A percentile compares a stretch with the other conserved stretches of the same genome.
phyloP scores from a whole-genome alignment of 2,797 vertebrate genomes.

The Remorina albescens region DNA sequence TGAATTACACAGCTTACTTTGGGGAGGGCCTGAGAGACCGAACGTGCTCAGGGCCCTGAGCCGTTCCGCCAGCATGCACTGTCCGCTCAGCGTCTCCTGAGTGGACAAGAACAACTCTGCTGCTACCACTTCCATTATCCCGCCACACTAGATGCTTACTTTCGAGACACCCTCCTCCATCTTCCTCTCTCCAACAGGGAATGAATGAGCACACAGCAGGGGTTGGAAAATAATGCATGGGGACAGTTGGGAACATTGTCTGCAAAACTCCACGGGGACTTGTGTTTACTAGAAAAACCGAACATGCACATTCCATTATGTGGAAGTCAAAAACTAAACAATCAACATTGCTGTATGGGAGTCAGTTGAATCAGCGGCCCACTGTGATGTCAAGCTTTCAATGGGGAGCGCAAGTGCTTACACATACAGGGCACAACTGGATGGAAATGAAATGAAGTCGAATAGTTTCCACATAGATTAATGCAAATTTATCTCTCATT shows the following conservation, averaged over 20 bases:
- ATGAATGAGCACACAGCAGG: slow-evolving; percentile 68
- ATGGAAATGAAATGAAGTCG: slow-evolving; percentile 27
- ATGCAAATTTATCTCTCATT: slow-evolving; percentile 22
- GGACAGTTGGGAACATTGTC: slow-evolving; percentile 68
- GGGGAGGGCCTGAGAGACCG: slow-evolving; percentile 27
- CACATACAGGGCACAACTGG: slow-evolving; percentile 44
- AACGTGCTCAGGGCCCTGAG: slow-evolving; percentile 33
- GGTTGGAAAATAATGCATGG: slow-evolving; percentile 70
- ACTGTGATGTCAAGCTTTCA: slow-evolving; percentile 63
- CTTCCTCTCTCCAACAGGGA: slow-evolving; percentile 57
- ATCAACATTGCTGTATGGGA: slow-evolving; percentile 50
- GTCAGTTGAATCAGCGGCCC: slow-evolving; percentile 59
- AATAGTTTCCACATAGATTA: slow-evolving; percentile 32
- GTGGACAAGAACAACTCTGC: slow-evolving; percentile 63
- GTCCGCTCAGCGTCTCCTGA: slow-evolving; percentile 48
- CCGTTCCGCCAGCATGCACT: slow-evolving; percentile 40
- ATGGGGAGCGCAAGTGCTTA: slow-evolving; percentile 37
- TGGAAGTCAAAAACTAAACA: slow-evolving; percentile 55
- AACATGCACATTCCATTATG: slow-evolving; percentile 71
- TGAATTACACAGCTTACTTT: slow-evolving; percentile 58
- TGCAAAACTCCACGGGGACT: slow-evolving; percentile 62
- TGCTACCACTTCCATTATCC: slow-evolving; percentile 62
- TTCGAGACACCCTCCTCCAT: slow-evolving; percentile 55
- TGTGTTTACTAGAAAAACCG: slow-evolving; percentile 62
- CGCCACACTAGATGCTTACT: slow-evolving; percentile 53